These are phyloP conservation scores for Drosophila fungiperda DNA, from an alignment of 2,888 invertebrate genomes.

Conservation along the genomic window DNA sequence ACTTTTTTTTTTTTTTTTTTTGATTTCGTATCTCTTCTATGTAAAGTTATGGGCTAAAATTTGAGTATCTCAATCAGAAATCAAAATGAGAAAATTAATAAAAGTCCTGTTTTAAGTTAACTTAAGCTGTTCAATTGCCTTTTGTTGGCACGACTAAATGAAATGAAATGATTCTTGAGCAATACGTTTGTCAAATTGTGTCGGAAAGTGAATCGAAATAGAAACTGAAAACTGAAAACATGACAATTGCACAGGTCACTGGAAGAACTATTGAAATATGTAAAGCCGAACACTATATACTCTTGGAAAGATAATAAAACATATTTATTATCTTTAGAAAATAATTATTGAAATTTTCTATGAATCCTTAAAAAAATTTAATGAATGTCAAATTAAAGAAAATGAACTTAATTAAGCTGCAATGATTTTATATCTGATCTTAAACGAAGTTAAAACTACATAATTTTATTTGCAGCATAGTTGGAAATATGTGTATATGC, in stretches of 20 bases:
- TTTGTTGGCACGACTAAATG: background rate
- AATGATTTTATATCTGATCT: background rate
- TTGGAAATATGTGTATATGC: background rate
- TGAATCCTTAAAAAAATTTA: background rate
- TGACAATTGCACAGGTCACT: slow-evolving; percentile 11
- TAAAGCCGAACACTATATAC: background rate
- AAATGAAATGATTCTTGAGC: slow-evolving; percentile 4
- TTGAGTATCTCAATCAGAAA: background rate
- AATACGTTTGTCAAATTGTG: slow-evolving; percentile 54
- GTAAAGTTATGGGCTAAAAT: background rate
- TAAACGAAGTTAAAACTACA: background rate
- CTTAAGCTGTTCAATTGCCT: background rate
- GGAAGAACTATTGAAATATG: background rate
- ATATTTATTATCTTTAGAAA: background rate
- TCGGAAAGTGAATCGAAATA: slow-evolving; percentile 64
- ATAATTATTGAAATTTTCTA: background rate
- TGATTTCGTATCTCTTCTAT: background rate
- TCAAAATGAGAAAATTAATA: too few relatives aligned
- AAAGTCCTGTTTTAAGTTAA: background rate
- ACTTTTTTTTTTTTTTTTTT: background rate
- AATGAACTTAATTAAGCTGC: background rate
- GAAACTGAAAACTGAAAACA: slow-evolving; percentile 32
- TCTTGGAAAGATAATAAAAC: background rate
- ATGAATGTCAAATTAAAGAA: background rate
- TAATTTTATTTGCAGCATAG: background rate